Base-by-base conservation (phyloP, 2,888 invertebrate genomes). In the Oscheius sp. region DNA sequence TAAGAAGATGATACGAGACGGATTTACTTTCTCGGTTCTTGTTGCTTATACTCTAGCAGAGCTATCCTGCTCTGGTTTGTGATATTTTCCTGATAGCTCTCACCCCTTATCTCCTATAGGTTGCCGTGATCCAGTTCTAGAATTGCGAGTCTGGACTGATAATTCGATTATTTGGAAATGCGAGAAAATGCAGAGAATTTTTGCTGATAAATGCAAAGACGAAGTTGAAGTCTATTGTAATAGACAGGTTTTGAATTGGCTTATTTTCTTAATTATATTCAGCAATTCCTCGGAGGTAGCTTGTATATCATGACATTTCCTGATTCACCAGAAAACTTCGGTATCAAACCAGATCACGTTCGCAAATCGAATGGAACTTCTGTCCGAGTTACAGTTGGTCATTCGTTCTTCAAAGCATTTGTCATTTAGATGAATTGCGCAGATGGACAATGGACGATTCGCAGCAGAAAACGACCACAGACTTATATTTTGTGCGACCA, bases 271-370 rank as follows among this genome's bases (percentile, higher is more conserved):
- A n/a, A n/a, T n/a, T 58, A 3, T 27, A 25, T 57, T 61, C 17
- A 61, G 61, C 29, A 42, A 8, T n/a, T 45, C 45, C 42, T 61
- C 23, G 61, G 61, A 23, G 61, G 61, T 3, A 25, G 25, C 17
- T 45, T 61, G 15, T 61, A 61, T 20, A 42, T 61, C 17, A 61
- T 61, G 61, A 61, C 61, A 2, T 61, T 61, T 42, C 45, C 45
- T n/a, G 27, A 45, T 15, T 45, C 61, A 27, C 45, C 61, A 10
- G 61, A 42, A n/a, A 27, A 15, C 3, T 17, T 25, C 6, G 61
- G 61, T 27, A 61, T 61, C 3, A 61, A 61, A 45, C 61, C 61
- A 15, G 61, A 61, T 29, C 61, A 61, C 27, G 61, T 61, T 15
- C 42, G 61, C 15, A 61, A 61, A 25, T 27, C 45, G 12, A 61